These are phyloP conservation scores for Apodemia duryi DNA, from an alignment of 2,888 invertebrate genomes.

Conservation along the genomic window DNA sequence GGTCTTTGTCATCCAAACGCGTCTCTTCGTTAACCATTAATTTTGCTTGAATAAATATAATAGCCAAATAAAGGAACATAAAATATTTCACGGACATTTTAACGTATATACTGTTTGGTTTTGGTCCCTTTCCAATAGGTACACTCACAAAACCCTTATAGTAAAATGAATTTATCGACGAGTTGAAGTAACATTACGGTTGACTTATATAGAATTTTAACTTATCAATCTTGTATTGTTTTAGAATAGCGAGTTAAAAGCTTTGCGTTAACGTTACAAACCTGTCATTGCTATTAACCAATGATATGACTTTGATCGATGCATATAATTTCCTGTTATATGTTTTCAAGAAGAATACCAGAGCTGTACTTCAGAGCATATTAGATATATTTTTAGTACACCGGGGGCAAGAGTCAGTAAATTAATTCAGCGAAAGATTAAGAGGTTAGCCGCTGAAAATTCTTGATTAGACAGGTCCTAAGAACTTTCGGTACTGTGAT, in stretches of 20 bases:
- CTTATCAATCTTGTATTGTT: conserved; percentile 8
- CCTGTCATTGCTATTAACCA: neutral
- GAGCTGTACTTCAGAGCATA: too few relatives aligned
- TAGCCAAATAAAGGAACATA: neutral
- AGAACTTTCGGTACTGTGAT: too few relatives aligned
- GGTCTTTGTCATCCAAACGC: conserved; percentile 20
- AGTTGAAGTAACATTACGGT: neutral
- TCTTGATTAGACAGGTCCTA: too few relatives aligned
- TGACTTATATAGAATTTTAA: neutral
- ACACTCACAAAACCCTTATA: neutral
- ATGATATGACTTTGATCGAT: neutral
- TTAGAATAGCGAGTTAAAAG: conserved; percentile 3
- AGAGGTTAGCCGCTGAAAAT: too few relatives aligned
- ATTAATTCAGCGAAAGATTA: too few relatives aligned
- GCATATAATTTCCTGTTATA: too few relatives aligned
- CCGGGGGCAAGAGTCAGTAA: too few relatives aligned
- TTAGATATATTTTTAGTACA: too few relatives aligned
- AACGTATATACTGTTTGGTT: neutral
- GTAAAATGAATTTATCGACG: neutral
- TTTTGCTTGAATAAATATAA: neutral
- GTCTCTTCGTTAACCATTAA: neutral
- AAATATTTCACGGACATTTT: neutral
- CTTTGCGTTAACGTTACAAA: neutral
- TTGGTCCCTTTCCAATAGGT: neutral
- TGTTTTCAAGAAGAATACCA: too few relatives aligned